phyloP scores from a whole-genome alignment of 1,140 invertebrate species.

The Sitobion miscanthi region DNA sequence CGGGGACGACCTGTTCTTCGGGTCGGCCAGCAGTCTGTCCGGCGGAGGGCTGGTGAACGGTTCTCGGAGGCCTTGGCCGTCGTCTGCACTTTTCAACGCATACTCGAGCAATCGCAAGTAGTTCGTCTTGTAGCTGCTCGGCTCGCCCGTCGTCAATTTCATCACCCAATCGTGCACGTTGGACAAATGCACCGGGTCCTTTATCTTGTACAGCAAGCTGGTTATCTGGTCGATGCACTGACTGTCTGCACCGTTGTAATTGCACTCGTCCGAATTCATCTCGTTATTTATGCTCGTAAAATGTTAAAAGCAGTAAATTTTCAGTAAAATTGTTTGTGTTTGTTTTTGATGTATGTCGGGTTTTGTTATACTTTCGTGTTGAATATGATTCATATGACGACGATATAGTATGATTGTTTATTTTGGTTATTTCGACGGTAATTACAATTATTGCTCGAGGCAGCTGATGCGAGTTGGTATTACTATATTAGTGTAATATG shows the following conservation, averaged over 20 bases:
- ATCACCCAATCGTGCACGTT: constrained; percentile 44
- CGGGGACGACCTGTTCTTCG: no score
- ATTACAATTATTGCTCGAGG: not conserved
- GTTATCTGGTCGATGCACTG: constrained; percentile 20
- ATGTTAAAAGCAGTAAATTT: not conserved
- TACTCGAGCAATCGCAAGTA: constrained; percentile 35
- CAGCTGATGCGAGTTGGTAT: not conserved
- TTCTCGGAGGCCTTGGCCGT: not conserved
- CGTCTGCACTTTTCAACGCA: constrained; percentile 26
- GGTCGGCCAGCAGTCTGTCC: not conserved
- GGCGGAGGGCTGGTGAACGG: constrained; percentile 5
- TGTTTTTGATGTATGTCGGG: not conserved
- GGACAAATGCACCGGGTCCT: not conserved
- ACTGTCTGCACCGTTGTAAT: not conserved
- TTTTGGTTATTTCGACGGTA: not conserved
- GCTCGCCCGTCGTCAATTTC: constrained; percentile 17
- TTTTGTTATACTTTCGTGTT: not conserved
- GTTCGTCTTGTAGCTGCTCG: not conserved
- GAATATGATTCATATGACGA: not conserved
- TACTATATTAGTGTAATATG: no score
- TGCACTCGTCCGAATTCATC: not conserved
- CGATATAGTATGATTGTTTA: not conserved
- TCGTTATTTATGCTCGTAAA: not conserved
- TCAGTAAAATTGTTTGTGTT: not conserved
- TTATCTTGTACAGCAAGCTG: not conserved